Conservation (phyloP, 2,113 vertebrate species). For the Paramormyrops kingsleyae region DNA sequence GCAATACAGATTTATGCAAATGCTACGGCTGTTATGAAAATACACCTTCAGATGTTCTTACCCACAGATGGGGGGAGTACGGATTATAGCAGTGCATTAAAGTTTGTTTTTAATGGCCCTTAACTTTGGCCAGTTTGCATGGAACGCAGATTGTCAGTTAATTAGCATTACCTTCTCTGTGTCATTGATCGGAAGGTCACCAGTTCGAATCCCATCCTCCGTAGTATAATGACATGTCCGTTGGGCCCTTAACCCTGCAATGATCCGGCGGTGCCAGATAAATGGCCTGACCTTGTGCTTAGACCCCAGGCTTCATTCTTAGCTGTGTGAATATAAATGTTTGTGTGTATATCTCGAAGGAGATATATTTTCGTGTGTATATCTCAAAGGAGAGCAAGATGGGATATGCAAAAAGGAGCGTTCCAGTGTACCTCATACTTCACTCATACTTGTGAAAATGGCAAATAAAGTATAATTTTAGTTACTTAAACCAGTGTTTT, state of each 20-base stretch:
- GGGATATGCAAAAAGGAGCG: not conserved
- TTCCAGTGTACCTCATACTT: not conserved
- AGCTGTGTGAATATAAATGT: not conserved
- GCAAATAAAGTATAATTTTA: not conserved
- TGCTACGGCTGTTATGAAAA: not conserved
- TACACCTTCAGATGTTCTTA: not conserved
- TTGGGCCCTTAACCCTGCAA: not conserved
- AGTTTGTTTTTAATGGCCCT: not conserved
- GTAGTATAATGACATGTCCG: not conserved
- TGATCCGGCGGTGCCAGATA: not conserved
- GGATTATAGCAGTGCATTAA: not conserved
- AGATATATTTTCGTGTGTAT: not conserved
- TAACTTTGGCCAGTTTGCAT: not conserved
- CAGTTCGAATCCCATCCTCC: not conserved
- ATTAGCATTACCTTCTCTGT: not conserved
- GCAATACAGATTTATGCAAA: not conserved
- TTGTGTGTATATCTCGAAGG: not conserved
- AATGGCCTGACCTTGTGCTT: not conserved
- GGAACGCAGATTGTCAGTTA: not conserved
- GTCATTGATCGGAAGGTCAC: not conserved
- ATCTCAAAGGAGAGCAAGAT: not conserved
- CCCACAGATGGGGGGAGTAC: not conserved
- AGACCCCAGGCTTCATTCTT: not conserved
- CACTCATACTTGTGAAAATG: not conserved
- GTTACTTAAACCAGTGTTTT: not conserved